phyloP scores from a whole-genome alignment of 2,113 vertebrate genomes.

The Aplodontia rufa region DNA sequence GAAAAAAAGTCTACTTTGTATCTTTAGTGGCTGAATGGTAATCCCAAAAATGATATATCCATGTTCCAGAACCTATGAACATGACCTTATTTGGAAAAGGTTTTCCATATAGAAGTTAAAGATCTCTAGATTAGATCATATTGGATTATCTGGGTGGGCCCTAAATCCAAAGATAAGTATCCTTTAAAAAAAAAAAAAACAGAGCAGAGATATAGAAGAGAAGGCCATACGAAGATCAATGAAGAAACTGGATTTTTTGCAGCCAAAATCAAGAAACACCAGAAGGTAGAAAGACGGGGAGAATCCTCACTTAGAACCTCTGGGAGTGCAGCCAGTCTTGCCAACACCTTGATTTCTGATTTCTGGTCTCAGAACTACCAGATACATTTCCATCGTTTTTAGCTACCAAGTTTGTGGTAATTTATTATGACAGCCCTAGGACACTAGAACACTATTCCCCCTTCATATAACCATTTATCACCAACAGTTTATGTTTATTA shows the following conservation, averaged over 20 bases:
- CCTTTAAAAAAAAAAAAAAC: background rate
- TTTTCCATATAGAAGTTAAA: background rate
- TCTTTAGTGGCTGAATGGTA: background rate
- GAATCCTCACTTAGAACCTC: background rate
- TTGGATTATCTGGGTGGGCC: background rate
- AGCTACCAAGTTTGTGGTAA: background rate
- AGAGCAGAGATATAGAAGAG: background rate
- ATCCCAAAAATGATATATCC: background rate
- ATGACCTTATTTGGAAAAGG: background rate
- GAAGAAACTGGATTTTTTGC: background rate
- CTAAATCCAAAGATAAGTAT: background rate
- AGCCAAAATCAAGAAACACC: background rate
- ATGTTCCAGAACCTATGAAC: background rate
- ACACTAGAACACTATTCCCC: background rate
- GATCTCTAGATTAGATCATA: background rate
- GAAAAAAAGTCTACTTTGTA: constrained; percentile 4
- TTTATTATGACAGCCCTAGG: background rate
- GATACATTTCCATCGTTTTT: background rate
- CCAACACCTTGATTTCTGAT: background rate
- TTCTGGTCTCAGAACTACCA: background rate
- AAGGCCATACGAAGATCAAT: background rate
- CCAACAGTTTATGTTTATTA: background rate
- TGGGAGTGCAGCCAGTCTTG: rapidly evolving
- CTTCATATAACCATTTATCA: background rate
- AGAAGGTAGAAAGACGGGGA: background rate